Percentiles rank a stretch among this genome's conserved stretches.
phyloP scores from a whole-genome alignment of 1,140 invertebrate species.

The Sycobia sp. region DNA sequence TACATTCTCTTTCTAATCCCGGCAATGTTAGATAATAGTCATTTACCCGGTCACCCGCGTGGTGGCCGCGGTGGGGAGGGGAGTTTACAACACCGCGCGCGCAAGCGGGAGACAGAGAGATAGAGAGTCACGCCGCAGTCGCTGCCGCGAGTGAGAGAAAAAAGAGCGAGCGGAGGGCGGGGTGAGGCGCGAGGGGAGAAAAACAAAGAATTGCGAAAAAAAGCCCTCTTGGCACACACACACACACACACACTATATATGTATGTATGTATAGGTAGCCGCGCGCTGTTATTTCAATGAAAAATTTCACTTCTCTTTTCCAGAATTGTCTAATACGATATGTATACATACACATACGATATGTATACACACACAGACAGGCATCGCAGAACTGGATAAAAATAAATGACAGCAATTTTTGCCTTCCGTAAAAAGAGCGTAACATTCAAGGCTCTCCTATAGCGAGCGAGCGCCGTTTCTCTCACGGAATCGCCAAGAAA shows the following conservation, averaged over 20 bases:
- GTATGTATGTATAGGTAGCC: too few relatives aligned
- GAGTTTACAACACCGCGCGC: neutral
- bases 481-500: slow-evolving; percentile 22
- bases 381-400: too few relatives aligned
- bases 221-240: too few relatives aligned
- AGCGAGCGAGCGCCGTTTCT: slow-evolving; percentile 2
- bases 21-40: slow-evolving; percentile 31
- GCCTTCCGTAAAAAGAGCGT: slow-evolving; percentile 26
- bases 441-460: slow-evolving; percentile 21
- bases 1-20: slow-evolving; percentile 28
- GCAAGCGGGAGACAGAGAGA: neutral
- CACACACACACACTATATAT: too few relatives aligned
- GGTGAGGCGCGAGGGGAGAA: neutral
- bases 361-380: too few relatives aligned
- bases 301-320: too few relatives aligned
- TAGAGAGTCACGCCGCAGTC: too few relatives aligned
- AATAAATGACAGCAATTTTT: slow-evolving; percentile 5
- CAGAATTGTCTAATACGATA: too few relatives aligned
- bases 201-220: too few relatives aligned
- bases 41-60: slow-evolving; percentile 14
- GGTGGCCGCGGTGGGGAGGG: neutral
- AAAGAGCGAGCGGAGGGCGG: neutral
- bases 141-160: neutral
- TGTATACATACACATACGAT: too few relatives aligned
- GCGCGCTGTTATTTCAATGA: too few relatives aligned